Base-by-base conservation (phyloP, 2,888 invertebrate species). In the Parochlus steinenii region DNA sequence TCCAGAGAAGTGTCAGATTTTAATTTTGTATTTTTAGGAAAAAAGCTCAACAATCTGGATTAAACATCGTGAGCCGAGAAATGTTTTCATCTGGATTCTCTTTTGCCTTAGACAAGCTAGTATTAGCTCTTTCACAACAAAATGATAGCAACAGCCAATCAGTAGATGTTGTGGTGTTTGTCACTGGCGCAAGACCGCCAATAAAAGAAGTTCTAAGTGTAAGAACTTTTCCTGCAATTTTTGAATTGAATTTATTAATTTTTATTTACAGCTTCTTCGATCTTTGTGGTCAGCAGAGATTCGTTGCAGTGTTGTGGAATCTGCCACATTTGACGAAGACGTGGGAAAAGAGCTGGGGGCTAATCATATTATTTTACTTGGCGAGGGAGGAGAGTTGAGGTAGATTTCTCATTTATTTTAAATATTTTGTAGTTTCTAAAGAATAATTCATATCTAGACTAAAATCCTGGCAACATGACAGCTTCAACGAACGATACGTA, bases 41-140 rank as follows among this genome's bases (percentile, higher is more conserved):
- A 40, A 55, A 56, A 37, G 56, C 55, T 2, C 57, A 58, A 40
- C 52, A 54, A 17, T 53, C 50, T 20, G 56, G 56, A 40, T 44
- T 51, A 2, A 48, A 48, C 3, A 42, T 54, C 28, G 49, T 54
- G 2, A 48, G 45, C 33, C 50, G 56, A 1, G 48, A 49, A 1
- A 51, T 55, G 4, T 53, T 58, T 39, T 85, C 81, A 0, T 82
- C 78, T 0, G 90, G 92, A 1, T 72, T 90, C 43, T 86, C 87
- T 4, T 70, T 92, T 49, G 82, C 80, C 0, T 55, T 90, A 39
- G 90, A 92, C 47, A 72, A 77, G 47, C 63, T 89, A 45, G 71
- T 74, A 0, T 64, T 66, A 31, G 67, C 69, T 1, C 56, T 74
- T n/a, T 61, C 62, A 17, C 62, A 65, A 39, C 56, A 64, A 47